phyloP scores from a whole-genome alignment of 2,888 invertebrate genomes.

The Hipparchia semele region DNA sequence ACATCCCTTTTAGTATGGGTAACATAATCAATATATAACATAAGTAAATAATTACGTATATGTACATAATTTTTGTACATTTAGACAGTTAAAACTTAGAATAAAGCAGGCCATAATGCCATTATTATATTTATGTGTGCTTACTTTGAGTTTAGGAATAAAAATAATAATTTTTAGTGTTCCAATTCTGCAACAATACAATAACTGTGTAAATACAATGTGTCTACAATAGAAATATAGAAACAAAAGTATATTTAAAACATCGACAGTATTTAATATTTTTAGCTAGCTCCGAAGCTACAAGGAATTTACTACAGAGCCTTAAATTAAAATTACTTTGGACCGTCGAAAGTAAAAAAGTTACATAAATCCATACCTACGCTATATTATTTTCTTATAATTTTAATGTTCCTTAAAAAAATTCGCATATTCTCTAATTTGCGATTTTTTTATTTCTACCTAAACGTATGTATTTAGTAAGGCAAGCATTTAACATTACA shows the following conservation, averaged over 20 bases:
- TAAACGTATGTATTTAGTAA: constrained; percentile 42
- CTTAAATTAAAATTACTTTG: constrained; percentile 19
- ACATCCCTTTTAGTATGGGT: constrained; percentile 26
- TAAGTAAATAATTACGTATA: constrained; percentile 20
- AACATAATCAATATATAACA: constrained; percentile 24
- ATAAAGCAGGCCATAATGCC: constrained; percentile 20
- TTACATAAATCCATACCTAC: constrained; percentile 15
- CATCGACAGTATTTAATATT: constrained; percentile 5
- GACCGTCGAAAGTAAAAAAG: constrained; percentile 14
- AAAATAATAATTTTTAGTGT: constrained; percentile 5
- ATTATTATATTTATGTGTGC: not conserved
- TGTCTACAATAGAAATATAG: constrained; percentile 17
- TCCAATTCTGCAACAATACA: constrained; percentile 15
- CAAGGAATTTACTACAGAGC: constrained; percentile 21
- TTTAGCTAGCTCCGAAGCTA: constrained; percentile 16
- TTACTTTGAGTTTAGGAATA: constrained; percentile 16
- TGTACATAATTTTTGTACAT: constrained; percentile 28
- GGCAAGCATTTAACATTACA: constrained; percentile 44
- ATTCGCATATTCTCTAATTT: constrained; percentile 24
- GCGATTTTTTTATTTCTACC: constrained; percentile 31
- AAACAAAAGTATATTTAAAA: constrained; percentile 7
- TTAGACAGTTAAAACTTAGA: constrained; percentile 21
- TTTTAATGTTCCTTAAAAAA: constrained; percentile 25
- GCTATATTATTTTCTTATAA: constrained; percentile 26
- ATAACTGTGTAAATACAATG: not conserved